Base-by-base conservation (phyloP, 2,113 vertebrate genomes). In the Girardinichthys multiradiatus region DNA sequence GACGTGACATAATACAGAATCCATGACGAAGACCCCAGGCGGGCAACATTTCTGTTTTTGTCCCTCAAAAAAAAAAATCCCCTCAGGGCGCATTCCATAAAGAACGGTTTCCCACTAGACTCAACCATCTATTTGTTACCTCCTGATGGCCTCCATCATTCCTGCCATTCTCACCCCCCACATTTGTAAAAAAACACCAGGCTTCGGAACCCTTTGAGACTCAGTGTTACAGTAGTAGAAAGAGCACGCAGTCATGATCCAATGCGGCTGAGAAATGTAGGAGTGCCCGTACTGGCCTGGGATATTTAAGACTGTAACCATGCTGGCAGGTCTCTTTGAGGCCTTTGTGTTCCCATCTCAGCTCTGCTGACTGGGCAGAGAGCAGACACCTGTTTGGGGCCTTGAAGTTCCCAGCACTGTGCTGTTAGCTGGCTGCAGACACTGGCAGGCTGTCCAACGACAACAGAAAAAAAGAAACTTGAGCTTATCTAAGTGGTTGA, bases 351-450 rank as follows among this genome's bases (percentile, higher is more conserved):
- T 80, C 70, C 72, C 68, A 54, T 83, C 81, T 80, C 85, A 68
- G 89, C 80, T 86, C 84, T 85, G 87, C 86, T 90, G 86, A 80
- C 86, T 72, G 80, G 66, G 58, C 82, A 77, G 85, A 77, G 88
- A 91, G 89, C 77, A 70, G 91, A 92, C 93, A 94, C 93, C 93
- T 93, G 93, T 92, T 92, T 59, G 77, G 87, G 79, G 90, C 85
- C 85, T 72, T 60, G 83, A 83, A 87, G 90, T 91, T 90, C 87
- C 77, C 86, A 91, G 86, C 83, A 85, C 80, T 48, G 70, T 35
- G 64, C 78, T 73, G 84, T 66, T 89, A 83, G 78, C 80, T 70
- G 89, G 83, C 81, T 87, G 90, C 58, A 81, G 74, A 78, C 70
- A 14, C 42, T 90, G 92, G 91, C 84, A 37, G 68, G 51, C 9